A percentile compares a stretch with the other conserved stretches of the same genome.
Conservation (phyloP, 1,140 invertebrate species). For the Drosophila ironensis region DNA sequence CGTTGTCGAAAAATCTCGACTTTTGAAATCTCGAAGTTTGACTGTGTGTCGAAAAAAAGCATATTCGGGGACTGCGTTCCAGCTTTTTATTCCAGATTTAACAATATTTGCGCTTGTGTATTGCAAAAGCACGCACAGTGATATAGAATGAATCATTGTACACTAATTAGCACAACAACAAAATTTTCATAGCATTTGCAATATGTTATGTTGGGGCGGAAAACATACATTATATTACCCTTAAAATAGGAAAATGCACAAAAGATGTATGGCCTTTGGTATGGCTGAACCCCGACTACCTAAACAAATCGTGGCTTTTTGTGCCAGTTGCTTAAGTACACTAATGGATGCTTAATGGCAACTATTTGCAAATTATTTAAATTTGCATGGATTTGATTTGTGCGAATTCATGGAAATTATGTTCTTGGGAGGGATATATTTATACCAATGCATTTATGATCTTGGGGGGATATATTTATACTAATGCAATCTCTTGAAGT, state of each 20-base stretch:
- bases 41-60: too few species aligned
- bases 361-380: slow-evolving; percentile 28
- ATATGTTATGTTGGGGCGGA: too few species aligned
- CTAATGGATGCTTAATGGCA: slow-evolving; percentile 21
- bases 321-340: slow-evolving; percentile 14
- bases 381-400: slow-evolving; percentile 8
- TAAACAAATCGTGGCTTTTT: slow-evolving; percentile 20
- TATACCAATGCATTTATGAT: too few species aligned
- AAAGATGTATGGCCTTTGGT: slow-evolving; percentile 28
- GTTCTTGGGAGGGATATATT: too few species aligned
- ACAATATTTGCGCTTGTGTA: slow-evolving; percentile 34
- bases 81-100: slow-evolving; percentile 18
- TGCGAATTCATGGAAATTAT: not conserved
- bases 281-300: slow-evolving; percentile 1
- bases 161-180: slow-evolving; percentile 55
- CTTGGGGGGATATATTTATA: too few species aligned
- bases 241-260: slow-evolving; percentile 8
- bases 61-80: slow-evolving; percentile 9
- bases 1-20: too few species aligned
- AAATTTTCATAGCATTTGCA: slow-evolving; percentile 16
- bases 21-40: too few species aligned
- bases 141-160: slow-evolving; percentile 6
- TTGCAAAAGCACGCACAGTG: slow-evolving; percentile 12
- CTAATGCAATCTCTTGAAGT: too few species aligned
- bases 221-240: not conserved